Evolutionary conservation across 2,797 vertebrate species (phyloP).

Genomic region (Sebastes vulpes): DNA sequence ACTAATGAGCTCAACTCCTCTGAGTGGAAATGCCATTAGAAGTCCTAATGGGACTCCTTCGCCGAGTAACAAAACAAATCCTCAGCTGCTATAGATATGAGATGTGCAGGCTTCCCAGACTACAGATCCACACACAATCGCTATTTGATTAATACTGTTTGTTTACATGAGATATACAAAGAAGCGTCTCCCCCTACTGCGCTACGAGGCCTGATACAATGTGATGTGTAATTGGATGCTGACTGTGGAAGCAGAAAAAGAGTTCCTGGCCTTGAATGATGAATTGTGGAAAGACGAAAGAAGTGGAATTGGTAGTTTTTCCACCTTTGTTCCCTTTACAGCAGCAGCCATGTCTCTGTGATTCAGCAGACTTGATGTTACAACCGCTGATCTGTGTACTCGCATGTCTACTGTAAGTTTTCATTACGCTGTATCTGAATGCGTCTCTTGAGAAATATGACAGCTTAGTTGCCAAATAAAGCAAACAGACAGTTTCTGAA

Average conservation of each 20-base stretch:
- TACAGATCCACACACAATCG: conserved; percentile 62
- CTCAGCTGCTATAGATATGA: conserved; percentile 59
- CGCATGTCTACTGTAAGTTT: conserved; percentile 9
- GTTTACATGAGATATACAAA: conserved; percentile 73
- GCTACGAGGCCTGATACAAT: conserved; percentile 40
- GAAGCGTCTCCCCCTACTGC: conserved; percentile 37
- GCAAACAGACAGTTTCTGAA: conserved; percentile 28
- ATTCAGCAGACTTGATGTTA: neutral
- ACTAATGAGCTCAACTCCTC: conserved; percentile 79
- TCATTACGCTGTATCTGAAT: conserved; percentile 23
- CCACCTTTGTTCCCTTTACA: conserved; percentile 17
- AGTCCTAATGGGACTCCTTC: conserved; percentile 73
- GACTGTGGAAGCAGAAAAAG: conserved; percentile 34
- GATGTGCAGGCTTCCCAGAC: conserved; percentile 48
- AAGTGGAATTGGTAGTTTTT: conserved; percentile 38
- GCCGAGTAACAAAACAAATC: conserved; percentile 68
- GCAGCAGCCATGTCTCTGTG: neutral
- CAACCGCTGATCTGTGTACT: conserved; percentile 2
- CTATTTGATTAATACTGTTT: conserved; percentile 77
- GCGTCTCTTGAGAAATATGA: conserved; percentile 24
- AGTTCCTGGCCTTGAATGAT: conserved; percentile 47
- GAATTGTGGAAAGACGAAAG: conserved; percentile 21
- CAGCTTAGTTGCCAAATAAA: conserved; percentile 33
- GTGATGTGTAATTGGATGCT: conserved; percentile 56
- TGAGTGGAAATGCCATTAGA: conserved; percentile 81